These are phyloP conservation scores for Bettongia penicillata DNA, from an alignment of 2,113 vertebrate species.

Conservation along the genomic window DNA sequence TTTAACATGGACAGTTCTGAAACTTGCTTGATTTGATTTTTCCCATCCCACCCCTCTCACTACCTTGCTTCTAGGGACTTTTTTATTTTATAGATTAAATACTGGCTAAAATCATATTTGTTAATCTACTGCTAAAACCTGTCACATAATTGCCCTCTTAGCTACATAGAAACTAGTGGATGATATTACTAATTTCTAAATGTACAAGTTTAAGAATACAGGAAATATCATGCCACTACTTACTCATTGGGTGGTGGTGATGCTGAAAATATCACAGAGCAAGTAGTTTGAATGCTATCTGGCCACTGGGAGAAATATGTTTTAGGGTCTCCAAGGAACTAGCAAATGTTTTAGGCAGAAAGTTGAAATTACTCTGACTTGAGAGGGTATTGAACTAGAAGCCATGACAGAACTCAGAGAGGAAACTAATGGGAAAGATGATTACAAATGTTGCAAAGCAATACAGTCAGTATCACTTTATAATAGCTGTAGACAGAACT, in stretches of 20 bases:
- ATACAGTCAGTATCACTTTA: neutral
- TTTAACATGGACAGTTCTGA: too few relatives aligned
- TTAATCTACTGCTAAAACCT: neutral
- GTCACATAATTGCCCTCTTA: neutral
- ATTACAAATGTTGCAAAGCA: neutral
- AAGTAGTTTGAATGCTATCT: neutral
- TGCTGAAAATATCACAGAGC: neutral
- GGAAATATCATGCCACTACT: too few relatives aligned
- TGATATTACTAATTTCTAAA: neutral
- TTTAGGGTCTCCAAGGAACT: neutral
- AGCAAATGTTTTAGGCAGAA: neutral
- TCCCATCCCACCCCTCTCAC: too few relatives aligned
- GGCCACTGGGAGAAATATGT: neutral
- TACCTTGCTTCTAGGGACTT: too few relatives aligned
- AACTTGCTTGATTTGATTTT: too few relatives aligned
- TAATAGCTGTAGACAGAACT: neutral
- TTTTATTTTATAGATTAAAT: too few relatives aligned
- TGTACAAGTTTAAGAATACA: neutral
- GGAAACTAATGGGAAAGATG: neutral
- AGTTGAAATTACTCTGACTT: neutral
- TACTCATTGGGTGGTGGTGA: accelerated
- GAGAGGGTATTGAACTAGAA: neutral
- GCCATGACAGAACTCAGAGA: neutral
- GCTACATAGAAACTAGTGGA: neutral
- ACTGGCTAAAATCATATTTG: neutral